Conservation (phyloP, 2,797 vertebrate species). For the Spinus pinus region DNA sequence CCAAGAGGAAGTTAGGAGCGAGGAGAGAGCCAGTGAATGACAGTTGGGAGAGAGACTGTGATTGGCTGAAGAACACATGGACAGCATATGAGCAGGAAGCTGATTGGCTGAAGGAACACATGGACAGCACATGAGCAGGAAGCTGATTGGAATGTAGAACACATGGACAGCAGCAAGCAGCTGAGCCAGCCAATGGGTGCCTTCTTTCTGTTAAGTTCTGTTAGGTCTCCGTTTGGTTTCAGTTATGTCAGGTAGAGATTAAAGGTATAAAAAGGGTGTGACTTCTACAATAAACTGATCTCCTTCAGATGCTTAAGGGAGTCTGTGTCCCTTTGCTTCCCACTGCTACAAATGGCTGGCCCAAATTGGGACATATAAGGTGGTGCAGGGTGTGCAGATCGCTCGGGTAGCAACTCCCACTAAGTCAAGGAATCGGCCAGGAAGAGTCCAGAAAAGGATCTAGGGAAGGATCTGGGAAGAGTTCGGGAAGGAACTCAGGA, state of each 20-base stretch:
- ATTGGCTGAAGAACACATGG: neutral
- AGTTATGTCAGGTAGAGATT: neutral
- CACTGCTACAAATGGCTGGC: neutral
- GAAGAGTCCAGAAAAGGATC: neutral
- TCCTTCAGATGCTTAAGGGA: neutral
- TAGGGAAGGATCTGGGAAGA: neutral
- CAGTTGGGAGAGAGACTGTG: neutral
- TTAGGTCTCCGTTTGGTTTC: neutral
- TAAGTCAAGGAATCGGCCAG: neutral
- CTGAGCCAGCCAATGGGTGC: neutral
- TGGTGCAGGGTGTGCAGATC: neutral
- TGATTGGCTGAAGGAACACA: too few species aligned
- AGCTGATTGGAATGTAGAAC: neutral
- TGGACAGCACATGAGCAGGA: neutral
- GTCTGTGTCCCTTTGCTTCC: neutral
- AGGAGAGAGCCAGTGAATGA: neutral
- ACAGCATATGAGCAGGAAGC: neutral
- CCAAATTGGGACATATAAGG: neutral
- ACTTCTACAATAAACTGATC: neutral
- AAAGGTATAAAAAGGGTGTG: neutral
- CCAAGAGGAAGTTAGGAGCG: rapidly evolving
- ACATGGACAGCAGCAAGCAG: neutral
- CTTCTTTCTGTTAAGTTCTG: neutral
- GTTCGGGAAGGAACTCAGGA: neutral
- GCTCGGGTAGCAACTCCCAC: neutral